Evolutionary conservation across 1,140 invertebrate species (phyloP), one percentile per base, ranked within the genome.

Genomic region (Sminthurides bifidus): DNA sequence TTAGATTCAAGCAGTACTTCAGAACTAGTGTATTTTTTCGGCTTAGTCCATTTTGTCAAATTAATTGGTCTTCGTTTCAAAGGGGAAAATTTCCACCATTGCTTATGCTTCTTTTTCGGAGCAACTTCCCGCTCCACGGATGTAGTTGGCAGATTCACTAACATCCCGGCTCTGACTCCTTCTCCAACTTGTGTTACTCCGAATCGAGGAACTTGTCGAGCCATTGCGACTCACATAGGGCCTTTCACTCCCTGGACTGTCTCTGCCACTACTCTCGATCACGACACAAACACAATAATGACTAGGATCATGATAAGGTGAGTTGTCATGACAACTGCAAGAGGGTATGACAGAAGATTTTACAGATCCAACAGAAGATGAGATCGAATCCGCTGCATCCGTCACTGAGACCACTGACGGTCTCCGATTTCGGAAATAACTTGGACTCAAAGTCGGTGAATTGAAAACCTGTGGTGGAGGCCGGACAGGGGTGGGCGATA

Each of bases 1-100:
- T n/a, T n/a, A n/a, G n/a, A n/a, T n/a, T n/a, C n/a, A n/a, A n/a
- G n/a, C n/a, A n/a, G n/a, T n/a, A n/a, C n/a, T n/a, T n/a, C n/a
- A n/a, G n/a, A n/a, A n/a, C n/a, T n/a, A n/a, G n/a, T n/a, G n/a
- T 46, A 46, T 26, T 46, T 46, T 29, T 46, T 23, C 4, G 12
- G 12, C 30, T 21, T 8, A 12, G 12, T 4, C 44, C 12, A 26
- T 27, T 43, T 43, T 8, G 15, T 10, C 6, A 49, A 6, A 8
- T 49, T 49, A 6, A 8, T 31, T 12, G 44, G 29, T 17, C 29
- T 30, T 19, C 46, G 3, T 33, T 49, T 49, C 24, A 49, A 49
- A 49, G n/a, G 31, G 17, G 46, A 21, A 4, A 49, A 30, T 49
- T 33, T 49, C 46, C 46, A 49, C 46, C 46, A 49, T 10, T 46